A percentile compares a stretch with the other conserved stretches of the same genome.
These are phyloP conservation scores for Rhizomys pruinosus DNA, from an alignment of 2,113 vertebrate genomes.

Conservation along the genomic window DNA sequence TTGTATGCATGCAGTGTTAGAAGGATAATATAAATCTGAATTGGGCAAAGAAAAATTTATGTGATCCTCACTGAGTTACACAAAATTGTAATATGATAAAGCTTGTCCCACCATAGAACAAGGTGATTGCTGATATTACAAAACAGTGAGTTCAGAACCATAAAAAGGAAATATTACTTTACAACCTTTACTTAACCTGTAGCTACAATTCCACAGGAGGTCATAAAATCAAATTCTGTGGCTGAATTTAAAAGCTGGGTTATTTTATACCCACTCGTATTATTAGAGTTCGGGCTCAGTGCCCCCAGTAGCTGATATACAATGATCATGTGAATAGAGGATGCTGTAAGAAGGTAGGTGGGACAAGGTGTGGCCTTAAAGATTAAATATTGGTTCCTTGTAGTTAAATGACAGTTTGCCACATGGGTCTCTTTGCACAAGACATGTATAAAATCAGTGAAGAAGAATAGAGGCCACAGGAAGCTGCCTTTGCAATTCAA, in stretches of 20 bases:
- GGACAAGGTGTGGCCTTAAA: neutral
- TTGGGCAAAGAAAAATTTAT: constrained; percentile 2
- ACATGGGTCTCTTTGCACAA: neutral
- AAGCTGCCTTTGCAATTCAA: constrained; percentile 9
- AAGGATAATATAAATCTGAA: neutral
- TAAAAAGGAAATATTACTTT: constrained; percentile 73
- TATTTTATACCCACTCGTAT: constrained; percentile 73
- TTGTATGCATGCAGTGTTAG: neutral
- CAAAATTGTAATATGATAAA: constrained; percentile 57
- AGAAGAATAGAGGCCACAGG: neutral
- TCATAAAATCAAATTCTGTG: constrained; percentile 78
- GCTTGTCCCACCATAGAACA: constrained; percentile 35
- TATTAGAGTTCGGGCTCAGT: constrained; percentile 70
- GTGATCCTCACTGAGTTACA: constrained; percentile 3
- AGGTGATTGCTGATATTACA: constrained; percentile 65
- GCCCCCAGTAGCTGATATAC: constrained; percentile 36
- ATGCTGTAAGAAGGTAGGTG: neutral
- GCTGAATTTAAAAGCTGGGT: constrained; percentile 76
- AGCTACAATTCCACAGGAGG: constrained; percentile 63
- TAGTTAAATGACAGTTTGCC: constrained; percentile 20
- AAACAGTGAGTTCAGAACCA: constrained; percentile 58
- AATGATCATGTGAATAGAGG: neutral
- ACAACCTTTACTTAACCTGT: constrained; percentile 79
- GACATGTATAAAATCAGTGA: neutral
- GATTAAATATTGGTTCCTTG: constrained; percentile 44